phyloP scores from a whole-genome alignment of 2,113 vertebrate genomes.

The Pseudorectes ferrugineus region DNA sequence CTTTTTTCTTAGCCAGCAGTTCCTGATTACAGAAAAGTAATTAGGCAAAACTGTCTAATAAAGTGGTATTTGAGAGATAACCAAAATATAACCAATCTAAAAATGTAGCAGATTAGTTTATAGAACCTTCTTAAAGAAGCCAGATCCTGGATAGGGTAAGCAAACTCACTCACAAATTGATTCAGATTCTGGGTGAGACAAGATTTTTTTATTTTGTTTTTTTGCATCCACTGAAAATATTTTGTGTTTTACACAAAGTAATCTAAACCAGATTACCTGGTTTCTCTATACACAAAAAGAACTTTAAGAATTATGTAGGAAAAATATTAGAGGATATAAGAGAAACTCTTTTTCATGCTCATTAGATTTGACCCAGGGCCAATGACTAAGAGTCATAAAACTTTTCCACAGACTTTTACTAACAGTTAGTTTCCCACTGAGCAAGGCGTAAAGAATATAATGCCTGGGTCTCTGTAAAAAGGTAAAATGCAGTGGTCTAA shows the following conservation, averaged over 20 bases:
- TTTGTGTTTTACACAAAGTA: background rate
- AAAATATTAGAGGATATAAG: conserved; percentile 5
- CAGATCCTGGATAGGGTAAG: background rate
- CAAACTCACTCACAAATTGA: background rate
- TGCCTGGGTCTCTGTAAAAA: background rate
- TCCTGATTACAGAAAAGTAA: conserved; percentile 63
- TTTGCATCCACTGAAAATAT: background rate
- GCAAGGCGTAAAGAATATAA: background rate
- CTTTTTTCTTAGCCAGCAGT: conserved; percentile 54
- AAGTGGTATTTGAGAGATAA: conserved; percentile 56
- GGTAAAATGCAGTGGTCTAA: background rate
- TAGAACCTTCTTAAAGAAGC: background rate
- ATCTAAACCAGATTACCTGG: background rate
- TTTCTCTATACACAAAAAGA: background rate
- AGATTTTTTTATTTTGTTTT: background rate
- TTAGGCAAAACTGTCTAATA: conserved; percentile 66
- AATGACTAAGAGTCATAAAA: background rate
- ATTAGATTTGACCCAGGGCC: background rate
- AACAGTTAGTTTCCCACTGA: background rate
- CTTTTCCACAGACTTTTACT: background rate
- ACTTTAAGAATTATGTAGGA: background rate
- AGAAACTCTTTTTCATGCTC: background rate
- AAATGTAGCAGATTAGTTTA: background rate
- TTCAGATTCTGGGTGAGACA: background rate
- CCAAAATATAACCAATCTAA: conserved; percentile 1